These are phyloP conservation scores for Seriola aureovittata DNA, from an alignment of 2,113 vertebrate genomes.

Conservation along the genomic window DNA sequence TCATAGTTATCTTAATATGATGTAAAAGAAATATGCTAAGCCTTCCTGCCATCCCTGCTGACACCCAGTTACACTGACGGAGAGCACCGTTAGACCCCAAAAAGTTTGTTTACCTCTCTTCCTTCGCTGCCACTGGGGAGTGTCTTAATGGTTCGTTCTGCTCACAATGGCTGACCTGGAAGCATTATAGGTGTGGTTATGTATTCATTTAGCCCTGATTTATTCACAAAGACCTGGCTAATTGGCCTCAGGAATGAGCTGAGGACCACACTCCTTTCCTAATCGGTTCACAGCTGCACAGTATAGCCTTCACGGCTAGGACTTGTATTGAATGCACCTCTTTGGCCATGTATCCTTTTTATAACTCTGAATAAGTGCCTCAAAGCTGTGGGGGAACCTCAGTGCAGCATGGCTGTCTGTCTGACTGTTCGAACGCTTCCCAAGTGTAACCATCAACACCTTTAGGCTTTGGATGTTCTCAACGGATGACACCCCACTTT, in stretches of 20 bases:
- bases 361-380: constrained; percentile 23
- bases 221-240: constrained; percentile 51
- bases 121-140: constrained; percentile 38
- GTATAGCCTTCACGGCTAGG: constrained; percentile 21
- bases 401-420: background rate
- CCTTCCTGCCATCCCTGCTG: constrained; percentile 58
- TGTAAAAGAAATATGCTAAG: constrained; percentile 73
- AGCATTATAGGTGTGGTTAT: constrained; percentile 54
- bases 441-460: constrained; percentile 31
- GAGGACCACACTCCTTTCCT: constrained; percentile 22
- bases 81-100: constrained; percentile 49
- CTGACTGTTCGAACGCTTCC: constrained; percentile 15
- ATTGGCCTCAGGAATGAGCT: constrained; percentile 57
- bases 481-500: constrained; percentile 28
- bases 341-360: constrained; percentile 27
- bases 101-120: constrained; percentile 64
- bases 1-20: constrained; percentile 72
- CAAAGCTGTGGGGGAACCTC: constrained; percentile 23
- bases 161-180: constrained; percentile 36
- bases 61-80: constrained; percentile 50
- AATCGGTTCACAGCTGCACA: constrained; percentile 17
- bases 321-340: constrained; percentile 14
- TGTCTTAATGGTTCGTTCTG: constrained; percentile 52
- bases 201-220: constrained; percentile 62
- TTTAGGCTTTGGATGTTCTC: constrained; percentile 53